Conservation (phyloP, 2,797 vertebrate species). For the Silurus aristotelis region DNA sequence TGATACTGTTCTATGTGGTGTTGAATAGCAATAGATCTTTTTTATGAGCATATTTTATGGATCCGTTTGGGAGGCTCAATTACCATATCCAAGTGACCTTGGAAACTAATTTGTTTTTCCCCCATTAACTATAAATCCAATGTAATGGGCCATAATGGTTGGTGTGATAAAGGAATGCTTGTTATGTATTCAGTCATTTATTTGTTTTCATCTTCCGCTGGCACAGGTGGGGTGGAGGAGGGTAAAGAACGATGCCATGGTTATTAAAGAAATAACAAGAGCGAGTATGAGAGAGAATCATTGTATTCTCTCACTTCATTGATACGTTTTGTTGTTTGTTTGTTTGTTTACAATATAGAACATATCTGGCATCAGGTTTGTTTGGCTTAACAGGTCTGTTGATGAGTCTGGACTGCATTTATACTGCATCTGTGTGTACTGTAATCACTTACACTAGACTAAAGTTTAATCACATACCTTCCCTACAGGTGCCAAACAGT, state of each 20-base stretch:
- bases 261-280: slow-evolving; percentile 16
- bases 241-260: slow-evolving; percentile 37
- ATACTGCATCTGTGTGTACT: neutral
- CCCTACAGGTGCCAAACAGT: neutral
- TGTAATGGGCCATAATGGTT: slow-evolving; percentile 62
- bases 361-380: neutral
- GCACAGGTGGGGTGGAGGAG: slow-evolving; percentile 17
- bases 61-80: slow-evolving; percentile 74
- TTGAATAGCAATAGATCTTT: slow-evolving; percentile 69
- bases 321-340: neutral
- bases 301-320: neutral
- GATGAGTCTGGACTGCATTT: neutral
- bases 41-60: slow-evolving; percentile 77
- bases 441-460: slow-evolving; percentile 26
- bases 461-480: slow-evolving; percentile 7
- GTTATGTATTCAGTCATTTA: slow-evolving; percentile 48
- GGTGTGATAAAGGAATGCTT: slow-evolving; percentile 53
- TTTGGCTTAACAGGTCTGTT: slow-evolving; percentile 8
- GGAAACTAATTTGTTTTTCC: slow-evolving; percentile 78
- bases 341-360: slow-evolving; percentile 41
- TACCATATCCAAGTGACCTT: slow-evolving; percentile 78
- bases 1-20: slow-evolving; percentile 37
- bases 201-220: slow-evolving; percentile 39
- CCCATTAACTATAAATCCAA: slow-evolving; percentile 69
- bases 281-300: slow-evolving; percentile 12